phyloP scores from a whole-genome alignment of 2,113 vertebrate genomes.

The Tetrao urogallus region DNA sequence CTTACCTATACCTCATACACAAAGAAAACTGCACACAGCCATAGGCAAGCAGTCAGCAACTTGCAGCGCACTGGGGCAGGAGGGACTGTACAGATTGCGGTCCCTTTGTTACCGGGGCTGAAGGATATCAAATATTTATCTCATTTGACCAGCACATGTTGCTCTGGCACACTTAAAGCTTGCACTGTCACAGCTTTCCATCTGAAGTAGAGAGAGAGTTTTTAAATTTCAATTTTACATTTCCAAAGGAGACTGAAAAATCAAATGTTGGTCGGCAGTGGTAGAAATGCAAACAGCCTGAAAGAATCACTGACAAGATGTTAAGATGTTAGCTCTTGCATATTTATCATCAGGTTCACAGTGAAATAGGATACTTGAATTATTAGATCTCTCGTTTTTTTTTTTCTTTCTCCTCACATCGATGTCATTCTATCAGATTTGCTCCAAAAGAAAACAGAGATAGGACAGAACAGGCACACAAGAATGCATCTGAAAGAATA shows the following conservation, averaged over 20 bases:
- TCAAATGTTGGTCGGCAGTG: neutral
- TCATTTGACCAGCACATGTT: conserved; percentile 34
- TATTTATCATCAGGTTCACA: neutral
- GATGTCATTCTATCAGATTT: neutral
- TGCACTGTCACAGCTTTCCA: neutral
- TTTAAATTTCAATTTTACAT: neutral
- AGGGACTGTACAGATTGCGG: conserved; percentile 22
- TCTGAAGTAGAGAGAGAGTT: neutral
- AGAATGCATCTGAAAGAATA: neutral
- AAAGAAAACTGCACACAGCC: neutral
- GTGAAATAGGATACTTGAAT: neutral
- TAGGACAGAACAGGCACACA: neutral
- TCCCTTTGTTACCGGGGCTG: conserved; percentile 36
- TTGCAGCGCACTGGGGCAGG: neutral
- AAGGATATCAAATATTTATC: conserved; percentile 18
- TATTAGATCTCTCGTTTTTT: no score
- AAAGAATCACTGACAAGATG: neutral
- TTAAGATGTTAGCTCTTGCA: neutral
- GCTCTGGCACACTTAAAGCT: neutral
- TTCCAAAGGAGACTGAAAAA: neutral
- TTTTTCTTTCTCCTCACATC: no score
- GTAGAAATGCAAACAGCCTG: neutral
- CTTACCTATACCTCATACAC: neutral
- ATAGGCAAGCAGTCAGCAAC: conserved; percentile 41
- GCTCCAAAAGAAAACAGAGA: neutral